These are phyloP conservation scores for Deroplatys truncata DNA, from an alignment of 2,888 invertebrate genomes.

Conservation along the genomic window DNA sequence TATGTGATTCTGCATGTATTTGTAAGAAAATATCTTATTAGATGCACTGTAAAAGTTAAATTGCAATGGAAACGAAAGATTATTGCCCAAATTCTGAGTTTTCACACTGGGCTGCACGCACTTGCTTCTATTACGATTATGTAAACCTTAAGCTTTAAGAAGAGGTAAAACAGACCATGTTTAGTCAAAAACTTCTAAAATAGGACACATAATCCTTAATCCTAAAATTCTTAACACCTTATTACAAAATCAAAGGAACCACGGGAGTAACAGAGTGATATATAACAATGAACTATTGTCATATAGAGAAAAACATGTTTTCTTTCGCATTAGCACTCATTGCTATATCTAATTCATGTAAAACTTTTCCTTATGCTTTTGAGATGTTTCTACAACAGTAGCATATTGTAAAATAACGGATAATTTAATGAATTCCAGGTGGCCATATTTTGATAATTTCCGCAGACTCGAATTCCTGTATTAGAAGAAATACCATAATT, in stretches of 20 bases:
- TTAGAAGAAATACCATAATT: background rate
- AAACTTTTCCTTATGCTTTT: background rate
- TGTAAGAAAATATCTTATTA: no score
- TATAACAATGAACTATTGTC: background rate
- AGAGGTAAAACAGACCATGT: background rate
- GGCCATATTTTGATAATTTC: background rate
- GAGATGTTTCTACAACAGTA: background rate
- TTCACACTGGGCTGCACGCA: background rate
- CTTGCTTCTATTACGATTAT: background rate
- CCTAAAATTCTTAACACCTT: background rate
- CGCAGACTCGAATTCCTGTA: background rate
- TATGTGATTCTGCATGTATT: no score
- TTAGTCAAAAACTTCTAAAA: background rate
- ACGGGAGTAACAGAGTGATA: background rate
- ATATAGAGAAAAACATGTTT: conserved; percentile 16
- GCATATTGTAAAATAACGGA: background rate
- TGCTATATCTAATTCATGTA: background rate
- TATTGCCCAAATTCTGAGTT: no score
- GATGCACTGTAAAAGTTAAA: no score
- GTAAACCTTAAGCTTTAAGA: background rate
- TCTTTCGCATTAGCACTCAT: background rate
- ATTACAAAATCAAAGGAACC: background rate
- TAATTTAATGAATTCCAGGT: background rate
- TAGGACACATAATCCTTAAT: background rate
- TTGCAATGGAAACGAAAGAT: no score